Percentiles rank a stretch among this genome's conserved stretches.
These are phyloP conservation scores for Prosopocoilus inquinatus DNA, from an alignment of 2,888 invertebrate genomes.

Conservation along the genomic window DNA sequence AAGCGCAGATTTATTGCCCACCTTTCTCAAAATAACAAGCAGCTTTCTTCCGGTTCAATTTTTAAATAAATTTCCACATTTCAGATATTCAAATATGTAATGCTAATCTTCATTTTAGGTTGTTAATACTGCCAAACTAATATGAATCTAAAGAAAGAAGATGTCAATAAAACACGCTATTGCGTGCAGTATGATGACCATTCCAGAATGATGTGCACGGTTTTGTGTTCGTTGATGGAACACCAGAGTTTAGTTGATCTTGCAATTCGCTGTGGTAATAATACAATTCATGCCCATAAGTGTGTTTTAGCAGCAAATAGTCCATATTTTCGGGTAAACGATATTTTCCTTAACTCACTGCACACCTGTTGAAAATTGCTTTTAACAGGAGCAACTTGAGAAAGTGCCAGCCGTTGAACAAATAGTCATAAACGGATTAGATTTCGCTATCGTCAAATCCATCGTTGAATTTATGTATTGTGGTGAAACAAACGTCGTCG, in stretches of 20 bases:
- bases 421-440: slow-evolving; percentile 64
- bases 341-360: not conserved
- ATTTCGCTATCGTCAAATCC: slow-evolving; percentile 68
- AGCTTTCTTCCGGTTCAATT: not conserved
- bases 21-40: not conserved
- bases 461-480: slow-evolving; percentile 77
- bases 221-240: slow-evolving; percentile 69
- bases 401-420: slow-evolving; percentile 58
- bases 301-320: slow-evolving; percentile 72
- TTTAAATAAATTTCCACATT: not conserved
- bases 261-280: slow-evolving; percentile 72
- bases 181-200: slow-evolving; percentile 67
- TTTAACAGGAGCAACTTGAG: slow-evolving; percentile 57
- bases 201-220: slow-evolving; percentile 65
- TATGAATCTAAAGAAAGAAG: slow-evolving; percentile 30
- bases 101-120: not conserved
- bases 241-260: slow-evolving; percentile 73
- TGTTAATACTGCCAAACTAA: no score
- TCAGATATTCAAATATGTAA: not conserved
- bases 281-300: slow-evolving; percentile 72
- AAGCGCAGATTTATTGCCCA: no score
- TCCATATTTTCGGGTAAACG: slow-evolving; percentile 66
- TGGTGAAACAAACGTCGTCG: slow-evolving; percentile 69
- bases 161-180: slow-evolving; percentile 27
- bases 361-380: slow-evolving; percentile 5